These are phyloP conservation scores for Aegypius monachus DNA, from an alignment of 2,113 vertebrate genomes.

Conservation along the genomic window DNA sequence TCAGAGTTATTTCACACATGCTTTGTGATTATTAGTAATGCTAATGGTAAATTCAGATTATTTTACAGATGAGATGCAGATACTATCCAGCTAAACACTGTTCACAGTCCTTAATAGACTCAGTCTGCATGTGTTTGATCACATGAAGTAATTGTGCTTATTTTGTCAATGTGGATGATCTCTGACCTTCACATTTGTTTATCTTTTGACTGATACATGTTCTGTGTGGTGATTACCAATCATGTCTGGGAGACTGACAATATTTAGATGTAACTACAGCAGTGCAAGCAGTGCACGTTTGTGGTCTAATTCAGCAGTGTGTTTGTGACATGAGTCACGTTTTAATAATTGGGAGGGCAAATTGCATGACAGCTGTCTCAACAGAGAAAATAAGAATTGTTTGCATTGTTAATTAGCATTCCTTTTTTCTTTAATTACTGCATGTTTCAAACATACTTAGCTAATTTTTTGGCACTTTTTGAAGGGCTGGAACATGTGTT, in stretches of 20 bases:
- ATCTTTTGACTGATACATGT: not conserved
- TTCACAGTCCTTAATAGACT: not conserved
- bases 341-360: conserved; percentile 51
- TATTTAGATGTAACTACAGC: conserved; percentile 43
- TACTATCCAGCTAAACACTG: not conserved
- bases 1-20: not conserved
- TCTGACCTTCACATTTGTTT: conserved; percentile 6
- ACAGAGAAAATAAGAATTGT: conserved; percentile 13
- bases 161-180: not conserved
- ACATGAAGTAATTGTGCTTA: not conserved
- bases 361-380: not conserved
- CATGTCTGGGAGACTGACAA: not conserved
- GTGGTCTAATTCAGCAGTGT: conserved; percentile 46
- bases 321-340: conserved; percentile 9
- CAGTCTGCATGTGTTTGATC: not conserved
- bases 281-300: conserved; percentile 32
- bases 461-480: not conserved
- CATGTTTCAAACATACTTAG: not conserved
- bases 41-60: not conserved
- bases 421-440: not conserved
- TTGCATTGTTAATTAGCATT: conserved; percentile 4
- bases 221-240: not conserved
- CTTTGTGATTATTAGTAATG: not conserved
- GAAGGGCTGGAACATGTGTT: not conserved
- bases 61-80: not conserved